Base-by-base conservation (phyloP, 1,140 invertebrate genomes). In the Zaprionus taronus region DNA sequence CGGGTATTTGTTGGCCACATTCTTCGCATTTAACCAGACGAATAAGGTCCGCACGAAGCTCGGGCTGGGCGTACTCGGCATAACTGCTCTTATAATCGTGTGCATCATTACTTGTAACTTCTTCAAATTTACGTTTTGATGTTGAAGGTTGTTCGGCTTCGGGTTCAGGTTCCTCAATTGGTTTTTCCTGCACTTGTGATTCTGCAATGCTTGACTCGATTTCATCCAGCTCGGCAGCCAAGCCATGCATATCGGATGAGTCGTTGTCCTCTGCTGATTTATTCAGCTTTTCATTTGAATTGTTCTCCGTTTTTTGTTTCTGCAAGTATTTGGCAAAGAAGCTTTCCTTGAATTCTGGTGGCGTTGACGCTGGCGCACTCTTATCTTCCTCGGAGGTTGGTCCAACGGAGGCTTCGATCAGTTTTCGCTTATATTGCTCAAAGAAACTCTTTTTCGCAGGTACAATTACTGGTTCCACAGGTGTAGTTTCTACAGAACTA, bases 11-110 rank as follows among this genome's bases (percentile, higher is more conserved):
- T 0, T 80, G 63, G 60, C 95, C 92, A 55, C 79, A 91, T 92
- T 94, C 94, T 15, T 93, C 92, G 83, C 95, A 95, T 80, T 95
- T 93, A 2, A 86, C 66, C 72, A 94, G 94, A 31, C 85, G 72
- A 38, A 93, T 77, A 0, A 85, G 60, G 78, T 91, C 72, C 12
- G 56, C 28, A 3, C 74, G 38, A 5, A 80, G 41, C 51, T 79
- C 77, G 0, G 81, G 87, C 3, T 51, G n/a, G 4, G 90, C 90
- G 60, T 76, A 91, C 65, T 93, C 92, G 0, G 70, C 87, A 58
- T 93, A 93, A 9, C 60, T 80, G 4, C 51, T 70, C 22, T 66
- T 82, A 36, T 83, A 91, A 17, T 70, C 67, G 12, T n/a, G 4
- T 22, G 6, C 61, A 4, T 2, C 3, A 4, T 34, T 47, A 11